A percentile compares a stretch with the other conserved stretches of the same genome.
These are phyloP conservation scores for mouse (Mus musculus) DNA, from an alignment of 2,113 vertebrate species.

Conservation along the genomic window GRCm39 chr2:137600501-137601000, in stretches of 20 bases:
- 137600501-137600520: not conserved
- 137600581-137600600: not conserved
- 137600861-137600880: not conserved
- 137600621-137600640: not conserved
- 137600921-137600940: not conserved
- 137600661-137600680: not conserved
- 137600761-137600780: not conserved
- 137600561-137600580: not conserved
- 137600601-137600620: not conserved
- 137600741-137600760: not conserved
- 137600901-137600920: not conserved
- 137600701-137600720: not conserved
- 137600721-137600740: not conserved
- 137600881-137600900: not conserved
- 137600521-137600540: not conserved
- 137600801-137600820: not conserved
- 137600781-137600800: not conserved
- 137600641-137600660: not conserved
- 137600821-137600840: constrained; percentile 12
- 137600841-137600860: not conserved
- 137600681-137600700: not conserved
- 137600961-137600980: not conserved
- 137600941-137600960: not conserved
- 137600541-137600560: not conserved
- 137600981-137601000: not conserved